Percentiles rank a stretch among this genome's conserved stretches.
These are phyloP conservation scores for Centrocercus urophasianus DNA, from an alignment of 2,113 vertebrate genomes.

Conservation along the genomic window DNA sequence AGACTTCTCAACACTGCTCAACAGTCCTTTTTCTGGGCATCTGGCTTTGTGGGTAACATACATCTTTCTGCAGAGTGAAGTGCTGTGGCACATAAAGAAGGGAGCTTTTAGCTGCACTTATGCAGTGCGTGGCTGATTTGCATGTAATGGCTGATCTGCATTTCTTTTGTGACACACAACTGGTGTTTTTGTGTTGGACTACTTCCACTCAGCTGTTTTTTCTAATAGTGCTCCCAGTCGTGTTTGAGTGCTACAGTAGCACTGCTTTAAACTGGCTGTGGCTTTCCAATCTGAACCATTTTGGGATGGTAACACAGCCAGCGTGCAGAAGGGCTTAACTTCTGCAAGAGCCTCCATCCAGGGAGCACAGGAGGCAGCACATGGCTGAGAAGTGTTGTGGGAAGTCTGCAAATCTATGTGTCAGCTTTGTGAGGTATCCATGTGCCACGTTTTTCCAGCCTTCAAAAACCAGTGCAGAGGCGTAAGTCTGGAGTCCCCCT, in stretches of 20 bases:
- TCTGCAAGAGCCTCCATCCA: background rate
- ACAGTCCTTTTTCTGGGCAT: rapidly evolving
- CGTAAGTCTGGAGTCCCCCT: background rate
- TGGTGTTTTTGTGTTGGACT: background rate
- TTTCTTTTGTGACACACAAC: background rate
- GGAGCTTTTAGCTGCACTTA: background rate
- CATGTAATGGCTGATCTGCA: background rate
- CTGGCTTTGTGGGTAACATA: background rate
- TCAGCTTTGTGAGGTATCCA: background rate
- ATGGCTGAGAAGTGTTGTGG: background rate
- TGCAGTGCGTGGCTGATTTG: background rate
- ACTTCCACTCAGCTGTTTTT: background rate
- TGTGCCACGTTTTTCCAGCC: background rate
- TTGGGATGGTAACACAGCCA: background rate
- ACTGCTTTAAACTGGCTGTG: background rate
- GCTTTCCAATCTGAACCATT: rapidly evolving
- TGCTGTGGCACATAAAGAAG: background rate
- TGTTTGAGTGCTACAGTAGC: background rate
- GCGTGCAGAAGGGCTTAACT: background rate
- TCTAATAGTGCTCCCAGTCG: background rate
- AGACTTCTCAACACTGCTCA: background rate
- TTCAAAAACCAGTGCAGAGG: background rate
- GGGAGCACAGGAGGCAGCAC: background rate
- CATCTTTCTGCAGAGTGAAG: background rate
- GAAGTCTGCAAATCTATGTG: rapidly evolving